Evolutionary conservation across 2,797 vertebrate genomes (phyloP).

Genomic region (Notolepis coatsorum): DNA sequence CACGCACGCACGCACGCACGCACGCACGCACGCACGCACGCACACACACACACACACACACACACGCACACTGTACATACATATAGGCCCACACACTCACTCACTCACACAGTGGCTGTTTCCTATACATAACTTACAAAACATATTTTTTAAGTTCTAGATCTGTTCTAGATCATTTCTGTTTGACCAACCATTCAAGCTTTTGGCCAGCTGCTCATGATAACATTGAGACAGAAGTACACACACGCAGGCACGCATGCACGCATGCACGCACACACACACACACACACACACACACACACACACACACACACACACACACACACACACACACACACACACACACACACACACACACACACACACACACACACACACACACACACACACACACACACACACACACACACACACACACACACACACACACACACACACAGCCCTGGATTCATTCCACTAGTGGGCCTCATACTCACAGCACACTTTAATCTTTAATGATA

Average conservation of each 20-base stretch:
- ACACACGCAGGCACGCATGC: too few relatives aligned
- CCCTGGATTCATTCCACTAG: slow-evolving; percentile 42
- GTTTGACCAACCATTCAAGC: not conserved
- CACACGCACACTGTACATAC: too few relatives aligned
- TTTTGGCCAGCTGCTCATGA: slow-evolving; percentile 40
- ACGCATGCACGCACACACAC: slow-evolving; percentile 22
- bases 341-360: slow-evolving; percentile 16
- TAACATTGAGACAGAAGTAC: too few relatives aligned
- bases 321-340: slow-evolving; percentile 24
- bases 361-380: not conserved
- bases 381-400: not conserved
- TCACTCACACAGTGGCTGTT: not conserved
- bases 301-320: slow-evolving; percentile 19
- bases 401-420: slow-evolving; percentile 31
- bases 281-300: slow-evolving; percentile 21
- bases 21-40: not conserved
- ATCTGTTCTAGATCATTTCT: too few relatives aligned
- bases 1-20: not conserved
- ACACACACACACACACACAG: slow-evolving; percentile 4
- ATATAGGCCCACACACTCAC: not conserved
- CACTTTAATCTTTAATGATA: slow-evolving; percentile 75
- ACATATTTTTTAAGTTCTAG: too few relatives aligned
- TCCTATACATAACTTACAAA: too few relatives aligned
- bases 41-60: not conserved
- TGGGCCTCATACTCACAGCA: slow-evolving; percentile 26